Conservation (phyloP, 2,113 vertebrate species). For the Turdus rufiventris region DNA sequence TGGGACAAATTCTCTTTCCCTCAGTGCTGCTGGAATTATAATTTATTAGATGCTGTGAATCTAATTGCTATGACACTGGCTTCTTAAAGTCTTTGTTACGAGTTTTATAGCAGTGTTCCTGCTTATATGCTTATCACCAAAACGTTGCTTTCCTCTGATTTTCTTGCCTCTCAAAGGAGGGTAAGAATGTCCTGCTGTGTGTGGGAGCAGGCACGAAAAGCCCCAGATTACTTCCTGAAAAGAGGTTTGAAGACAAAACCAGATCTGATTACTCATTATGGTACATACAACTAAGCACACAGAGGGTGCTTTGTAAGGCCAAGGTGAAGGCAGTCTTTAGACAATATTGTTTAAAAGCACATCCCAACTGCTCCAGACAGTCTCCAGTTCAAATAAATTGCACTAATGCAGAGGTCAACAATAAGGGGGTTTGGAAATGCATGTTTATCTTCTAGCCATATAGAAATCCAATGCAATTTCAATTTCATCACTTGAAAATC, state of each 20-base stretch:
- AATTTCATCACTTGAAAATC: not conserved
- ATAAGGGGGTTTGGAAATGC: not conserved
- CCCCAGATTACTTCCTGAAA: conserved; percentile 7
- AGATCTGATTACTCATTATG: not conserved
- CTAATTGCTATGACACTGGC: not conserved
- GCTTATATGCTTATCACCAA: not conserved
- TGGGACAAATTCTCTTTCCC: not conserved
- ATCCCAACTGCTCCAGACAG: not conserved
- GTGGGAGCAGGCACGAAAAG: not conserved
- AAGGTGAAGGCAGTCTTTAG: not conserved
- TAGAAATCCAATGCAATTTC: not conserved
- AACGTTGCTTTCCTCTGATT: conserved; percentile 6
- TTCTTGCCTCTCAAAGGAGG: conserved; percentile 12
- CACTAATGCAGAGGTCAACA: not conserved
- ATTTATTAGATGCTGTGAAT: not conserved
- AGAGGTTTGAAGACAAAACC: not conserved
- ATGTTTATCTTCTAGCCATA: not conserved
- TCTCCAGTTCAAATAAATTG: not conserved
- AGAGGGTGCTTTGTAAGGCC: not conserved
- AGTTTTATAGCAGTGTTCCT: not conserved
- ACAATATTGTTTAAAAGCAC: not conserved
- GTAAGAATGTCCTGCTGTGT: not conserved
- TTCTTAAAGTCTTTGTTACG: conserved; percentile 4
- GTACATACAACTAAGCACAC: not conserved
- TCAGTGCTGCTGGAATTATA: not conserved